phyloP scores from a whole-genome alignment of 2,888 invertebrate genomes.

The Eulithis testata region DNA sequence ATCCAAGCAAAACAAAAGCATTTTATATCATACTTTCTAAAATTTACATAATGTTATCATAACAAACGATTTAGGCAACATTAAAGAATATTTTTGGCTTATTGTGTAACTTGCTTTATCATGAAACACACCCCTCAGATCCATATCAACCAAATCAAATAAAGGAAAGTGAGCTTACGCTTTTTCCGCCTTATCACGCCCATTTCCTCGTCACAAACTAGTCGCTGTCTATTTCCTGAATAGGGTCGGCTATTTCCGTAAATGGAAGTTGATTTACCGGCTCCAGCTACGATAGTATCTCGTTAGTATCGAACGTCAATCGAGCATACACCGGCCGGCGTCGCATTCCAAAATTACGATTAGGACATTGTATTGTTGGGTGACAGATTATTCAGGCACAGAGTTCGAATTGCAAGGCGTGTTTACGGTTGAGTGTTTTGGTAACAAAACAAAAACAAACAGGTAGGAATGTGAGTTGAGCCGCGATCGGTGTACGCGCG shows the following conservation, averaged over 20 bases:
- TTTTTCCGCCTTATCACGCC: constrained; percentile 80
- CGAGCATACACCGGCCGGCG: constrained; percentile 62
- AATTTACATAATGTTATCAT: not conserved
- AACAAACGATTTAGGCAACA: not conserved
- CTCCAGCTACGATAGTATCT: constrained; percentile 55
- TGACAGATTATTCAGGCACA: constrained; percentile 14
- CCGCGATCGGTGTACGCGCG: constrained; percentile 62
- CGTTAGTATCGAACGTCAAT: constrained; percentile 66
- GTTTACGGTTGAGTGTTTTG: constrained; percentile 35
- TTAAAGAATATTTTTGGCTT: too few species aligned
- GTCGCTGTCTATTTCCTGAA: constrained; percentile 61
- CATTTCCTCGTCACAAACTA: constrained; percentile 68
- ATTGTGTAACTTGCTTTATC: not conserved
- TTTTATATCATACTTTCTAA: not conserved
- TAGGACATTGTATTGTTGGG: constrained; percentile 70
- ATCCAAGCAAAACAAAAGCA: not conserved
- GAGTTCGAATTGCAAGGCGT: constrained; percentile 28
- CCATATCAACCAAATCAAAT: constrained; percentile 36
- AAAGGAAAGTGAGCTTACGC: constrained; percentile 74
- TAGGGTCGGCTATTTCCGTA: constrained; percentile 52
- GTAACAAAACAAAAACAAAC: constrained; percentile 60
- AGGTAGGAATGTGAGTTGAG: constrained; percentile 45
- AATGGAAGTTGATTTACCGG: constrained; percentile 55
- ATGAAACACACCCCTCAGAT: constrained; percentile 11
- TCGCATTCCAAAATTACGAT: constrained; percentile 68